Evolutionary conservation across 2,797 vertebrate genomes (phyloP).

Genomic region (Poeciliopsis infans): DNA sequence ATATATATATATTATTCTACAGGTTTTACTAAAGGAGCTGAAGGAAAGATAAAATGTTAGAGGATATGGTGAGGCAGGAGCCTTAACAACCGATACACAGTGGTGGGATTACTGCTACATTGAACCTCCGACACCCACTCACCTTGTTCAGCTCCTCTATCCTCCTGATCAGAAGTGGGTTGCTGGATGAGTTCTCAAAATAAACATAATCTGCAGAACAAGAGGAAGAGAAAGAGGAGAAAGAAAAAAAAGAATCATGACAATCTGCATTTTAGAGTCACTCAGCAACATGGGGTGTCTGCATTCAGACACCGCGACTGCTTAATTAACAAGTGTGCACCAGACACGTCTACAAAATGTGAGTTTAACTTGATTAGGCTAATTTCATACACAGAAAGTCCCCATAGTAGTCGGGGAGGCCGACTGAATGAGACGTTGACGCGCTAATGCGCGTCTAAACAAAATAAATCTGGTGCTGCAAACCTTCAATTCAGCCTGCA

Average conservation of each 20-base stretch:
- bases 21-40: not conserved
- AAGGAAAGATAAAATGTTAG: not conserved
- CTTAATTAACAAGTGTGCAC: conserved; percentile 43
- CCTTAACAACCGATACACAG: not conserved
- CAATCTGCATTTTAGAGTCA: conserved; percentile 37
- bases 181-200: conserved; percentile 88
- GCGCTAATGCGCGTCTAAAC: conserved; percentile 14
- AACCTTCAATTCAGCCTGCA: conserved; percentile 44
- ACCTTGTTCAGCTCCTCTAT: conserved; percentile 89
- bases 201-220: conserved; percentile 85
- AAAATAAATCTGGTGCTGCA: conserved; percentile 23
- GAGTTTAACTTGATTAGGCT: conserved; percentile 39
- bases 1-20: not conserved
- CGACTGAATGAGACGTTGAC: conserved; percentile 37
- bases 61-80: not conserved
- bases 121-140: conserved; percentile 44
- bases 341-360: conserved; percentile 43
- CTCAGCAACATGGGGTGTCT: conserved; percentile 42
- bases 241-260: conserved; percentile 18
- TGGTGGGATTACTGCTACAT: conserved; percentile 10
- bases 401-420: conserved; percentile 45
- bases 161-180: conserved; percentile 87
- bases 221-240: conserved; percentile 32
- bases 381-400: conserved; percentile 51
- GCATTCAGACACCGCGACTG: conserved; percentile 36